Percentiles rank a stretch among this genome's conserved stretches.
phyloP scores from a whole-genome alignment of 2,888 invertebrate genomes.

The Caenorhabditis panamensis region DNA sequence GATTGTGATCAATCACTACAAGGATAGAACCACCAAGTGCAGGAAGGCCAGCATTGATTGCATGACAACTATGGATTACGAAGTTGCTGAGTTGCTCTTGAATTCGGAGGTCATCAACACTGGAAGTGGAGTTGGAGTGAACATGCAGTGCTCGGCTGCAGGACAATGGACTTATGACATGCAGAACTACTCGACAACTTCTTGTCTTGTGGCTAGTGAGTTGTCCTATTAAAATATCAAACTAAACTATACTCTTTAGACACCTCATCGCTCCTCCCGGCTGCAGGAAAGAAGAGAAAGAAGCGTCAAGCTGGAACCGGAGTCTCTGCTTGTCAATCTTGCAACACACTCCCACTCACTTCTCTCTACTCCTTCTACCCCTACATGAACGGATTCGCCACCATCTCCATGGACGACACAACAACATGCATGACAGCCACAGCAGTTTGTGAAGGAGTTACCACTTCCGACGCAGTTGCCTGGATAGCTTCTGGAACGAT shows the following conservation, averaged over 20 bases:
- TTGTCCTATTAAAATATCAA: too few species aligned
- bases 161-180: conserved; percentile 44
- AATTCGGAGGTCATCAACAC: conserved; percentile 15
- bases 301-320: conserved; percentile 61
- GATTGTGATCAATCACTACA: conserved; percentile 62
- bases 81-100: conserved; percentile 36
- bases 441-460: conserved; percentile 47
- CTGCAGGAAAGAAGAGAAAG: conserved; percentile 35
- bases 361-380: conserved; percentile 50
- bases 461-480: conserved; percentile 19
- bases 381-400: conserved; percentile 52
- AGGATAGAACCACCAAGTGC: conserved; percentile 40
- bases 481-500: conserved; percentile 53
- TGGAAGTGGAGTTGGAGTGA: conserved; percentile 24
- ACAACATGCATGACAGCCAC: conserved; percentile 42
- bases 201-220: conserved; percentile 51
- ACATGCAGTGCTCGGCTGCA: conserved; percentile 28
- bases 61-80: conserved; percentile 49
- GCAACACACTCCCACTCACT: conserved; percentile 41
- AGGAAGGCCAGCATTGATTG: conserved; percentile 46
- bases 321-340: conserved; percentile 45
- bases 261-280: conserved; percentile 14
- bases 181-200: conserved; percentile 14
- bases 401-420: conserved; percentile 38
- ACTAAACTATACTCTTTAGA: conserved; percentile 8